Evolutionary conservation across 2,797 vertebrate species (phyloP).

Genomic region (Morus bassanus): DNA sequence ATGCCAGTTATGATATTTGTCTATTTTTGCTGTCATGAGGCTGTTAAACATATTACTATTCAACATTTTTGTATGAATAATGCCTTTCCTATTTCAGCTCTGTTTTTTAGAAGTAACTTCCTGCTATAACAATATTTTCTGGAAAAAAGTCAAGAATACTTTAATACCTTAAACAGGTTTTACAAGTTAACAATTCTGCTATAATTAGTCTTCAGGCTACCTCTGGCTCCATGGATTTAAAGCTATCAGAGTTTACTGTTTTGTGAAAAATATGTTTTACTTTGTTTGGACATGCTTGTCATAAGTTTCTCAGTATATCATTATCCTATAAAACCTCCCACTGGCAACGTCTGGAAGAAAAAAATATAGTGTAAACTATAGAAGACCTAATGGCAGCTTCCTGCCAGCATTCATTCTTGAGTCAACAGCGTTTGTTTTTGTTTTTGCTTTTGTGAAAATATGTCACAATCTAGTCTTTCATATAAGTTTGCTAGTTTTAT

Average conservation of each 20-base stretch:
- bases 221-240: constrained; percentile 47
- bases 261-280: constrained; percentile 63
- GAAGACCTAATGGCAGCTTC: constrained; percentile 59
- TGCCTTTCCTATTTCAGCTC: neutral
- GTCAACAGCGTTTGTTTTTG: constrained; percentile 42
- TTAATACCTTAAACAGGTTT: constrained; percentile 36
- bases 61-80: neutral
- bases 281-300: constrained; percentile 68
- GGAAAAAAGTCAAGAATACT: constrained; percentile 8
- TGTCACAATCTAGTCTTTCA: constrained; percentile 48
- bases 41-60: neutral
- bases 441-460: constrained; percentile 57
- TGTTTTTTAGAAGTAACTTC: constrained; percentile 15
- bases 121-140: constrained; percentile 24
- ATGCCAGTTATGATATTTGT: neutral
- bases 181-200: constrained; percentile 42
- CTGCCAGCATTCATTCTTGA: constrained; percentile 44
- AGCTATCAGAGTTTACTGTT: constrained; percentile 55
- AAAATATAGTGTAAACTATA: constrained; percentile 53
- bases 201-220: constrained; percentile 42
- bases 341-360: constrained; percentile 56
- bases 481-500: constrained; percentile 9
- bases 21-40: neutral
- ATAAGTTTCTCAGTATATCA: constrained; percentile 62
- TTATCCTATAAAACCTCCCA: constrained; percentile 66